Evolutionary conservation across 2,888 invertebrate genomes (phyloP).

Genomic region (Emmelina monodactyla): DNA sequence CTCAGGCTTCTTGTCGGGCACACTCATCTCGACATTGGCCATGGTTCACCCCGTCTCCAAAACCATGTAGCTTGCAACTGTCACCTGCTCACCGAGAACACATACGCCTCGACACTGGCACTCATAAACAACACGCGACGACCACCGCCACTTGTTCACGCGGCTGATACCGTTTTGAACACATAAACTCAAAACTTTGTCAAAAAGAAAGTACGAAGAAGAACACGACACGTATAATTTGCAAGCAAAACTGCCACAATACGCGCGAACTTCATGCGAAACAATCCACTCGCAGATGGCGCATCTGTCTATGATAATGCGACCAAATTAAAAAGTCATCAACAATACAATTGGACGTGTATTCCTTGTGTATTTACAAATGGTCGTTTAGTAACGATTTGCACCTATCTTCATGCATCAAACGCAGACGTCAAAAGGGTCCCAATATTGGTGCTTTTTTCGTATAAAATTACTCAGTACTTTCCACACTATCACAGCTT

Average conservation of each 20-base stretch:
- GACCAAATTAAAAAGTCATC: slow-evolving; percentile 17
- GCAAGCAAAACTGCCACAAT: slow-evolving; percentile 40
- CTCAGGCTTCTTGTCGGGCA: slow-evolving; percentile 70
- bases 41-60: slow-evolving; percentile 50
- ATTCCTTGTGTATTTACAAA: slow-evolving; percentile 11
- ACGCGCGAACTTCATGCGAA: slow-evolving; percentile 37
- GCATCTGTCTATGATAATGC: slow-evolving; percentile 28
- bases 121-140: too few relatives aligned
- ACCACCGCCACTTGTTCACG: too few relatives aligned
- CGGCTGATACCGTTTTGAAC: too few relatives aligned
- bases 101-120: background rate
- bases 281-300: slow-evolving; percentile 39
- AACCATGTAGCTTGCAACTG: slow-evolving; percentile 37
- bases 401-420: slow-evolving; percentile 39
- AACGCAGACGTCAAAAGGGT: slow-evolving; percentile 41
- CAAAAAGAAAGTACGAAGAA: slow-evolving; percentile 36
- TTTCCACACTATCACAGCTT: slow-evolving; percentile 33
- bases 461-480: slow-evolving; percentile 20
- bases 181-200: slow-evolving; percentile 26
- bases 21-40: slow-evolving; percentile 66
- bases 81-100: slow-evolving; percentile 16
- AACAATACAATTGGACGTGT: slow-evolving; percentile 4
- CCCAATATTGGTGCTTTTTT: slow-evolving; percentile 26
- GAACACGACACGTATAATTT: slow-evolving; percentile 47
- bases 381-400: too few relatives aligned